phyloP scores from a whole-genome alignment of 1,140 invertebrate genomes.

The Plectrocnemia conspersa region DNA sequence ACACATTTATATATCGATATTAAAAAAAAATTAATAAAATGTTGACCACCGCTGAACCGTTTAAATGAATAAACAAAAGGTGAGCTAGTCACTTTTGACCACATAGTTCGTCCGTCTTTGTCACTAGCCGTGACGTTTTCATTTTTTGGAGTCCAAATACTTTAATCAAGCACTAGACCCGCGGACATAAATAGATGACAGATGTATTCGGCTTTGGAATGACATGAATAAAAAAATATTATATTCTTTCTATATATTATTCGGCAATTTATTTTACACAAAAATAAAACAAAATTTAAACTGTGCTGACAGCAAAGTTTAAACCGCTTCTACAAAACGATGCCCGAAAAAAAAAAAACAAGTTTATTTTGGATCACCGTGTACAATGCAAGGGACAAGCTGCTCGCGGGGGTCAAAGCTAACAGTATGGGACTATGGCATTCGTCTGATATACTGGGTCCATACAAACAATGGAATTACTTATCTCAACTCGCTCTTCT shows the following conservation, averaged over 20 bases:
- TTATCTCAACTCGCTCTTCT: slow-evolving; percentile 26
- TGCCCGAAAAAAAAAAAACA: not conserved
- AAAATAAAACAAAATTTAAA: too few relatives aligned
- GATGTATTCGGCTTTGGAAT: slow-evolving; percentile 11
- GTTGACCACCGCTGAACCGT: not conserved
- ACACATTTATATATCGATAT: too few relatives aligned
- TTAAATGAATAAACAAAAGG: slow-evolving; percentile 21
- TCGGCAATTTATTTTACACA: too few relatives aligned
- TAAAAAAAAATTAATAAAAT: too few relatives aligned
- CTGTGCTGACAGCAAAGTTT: too few relatives aligned
- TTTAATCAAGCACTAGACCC: slow-evolving; percentile 22
- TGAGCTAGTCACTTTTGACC: slow-evolving; percentile 19
- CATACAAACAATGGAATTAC: slow-evolving; percentile 36
- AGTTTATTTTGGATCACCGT: slow-evolving; percentile 6
- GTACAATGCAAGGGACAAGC: slow-evolving; percentile 17
- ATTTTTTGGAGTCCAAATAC: slow-evolving; percentile 20
- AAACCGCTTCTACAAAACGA: too few relatives aligned
- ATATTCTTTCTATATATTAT: too few relatives aligned
- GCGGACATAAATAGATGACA: slow-evolving; percentile 16
- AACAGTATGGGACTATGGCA: slow-evolving; percentile 32
- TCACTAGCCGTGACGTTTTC: slow-evolving; percentile 26
- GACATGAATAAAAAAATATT: too few relatives aligned
- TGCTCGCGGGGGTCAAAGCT: slow-evolving; percentile 23
- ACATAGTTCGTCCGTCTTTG: slow-evolving; percentile 24
- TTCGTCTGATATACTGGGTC: slow-evolving; percentile 28